Base-by-base conservation (phyloP, 2,113 vertebrate species). In the Syngnathoides biaculeatus region DNA sequence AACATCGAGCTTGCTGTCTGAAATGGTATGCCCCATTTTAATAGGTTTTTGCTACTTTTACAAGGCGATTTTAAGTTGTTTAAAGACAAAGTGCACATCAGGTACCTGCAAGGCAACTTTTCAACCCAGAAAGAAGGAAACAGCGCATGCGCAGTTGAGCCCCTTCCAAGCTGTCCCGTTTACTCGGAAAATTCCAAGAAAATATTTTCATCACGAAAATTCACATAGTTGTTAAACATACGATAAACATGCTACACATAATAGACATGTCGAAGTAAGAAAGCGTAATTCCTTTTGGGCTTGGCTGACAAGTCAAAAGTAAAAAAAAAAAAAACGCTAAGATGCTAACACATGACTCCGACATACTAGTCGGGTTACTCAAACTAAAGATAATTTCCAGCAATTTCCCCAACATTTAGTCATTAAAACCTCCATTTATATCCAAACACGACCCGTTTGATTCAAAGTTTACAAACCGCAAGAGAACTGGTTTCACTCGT, bases 31-130 rank as follows among this genome's bases (percentile, higher is more conserved):
- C 66, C 71, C 9, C 39, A 63, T 27, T 65, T 61, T 5, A 72
- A 58, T 22, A 38, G 47, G 38, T 10, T 42, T 17, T 0, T 26
- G 15, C 24, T 43, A 42, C 39, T 22, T 24, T 42, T 42, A 22
- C n/a, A 62, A 38, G 24, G 15, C 48, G 40, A n/a, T 3, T 67
- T 59, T 66, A 53, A 15, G 13, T 86, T 79, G 79, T 87, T 80
- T 80, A 13, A 84, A 86, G 59, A 39, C 27, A 24, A 68, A 56
- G 38, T 48, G 42, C 30, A 35, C n/a, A 6, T 10, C n/a, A 61
- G n/a, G 15, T 48, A 72, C 71, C 72, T 73, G 63, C 75, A 72
- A 39, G 15, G 42, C 57, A 77, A 64, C 71, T 62, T 53, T 17
- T 50, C 8, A 12, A 17, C 1, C 5, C 7, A 24, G 62, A 40